Evolutionary conservation across 2,797 vertebrate species (phyloP), one percentile per base, ranked within the genome.

Genomic region (Platalea minor): DNA sequence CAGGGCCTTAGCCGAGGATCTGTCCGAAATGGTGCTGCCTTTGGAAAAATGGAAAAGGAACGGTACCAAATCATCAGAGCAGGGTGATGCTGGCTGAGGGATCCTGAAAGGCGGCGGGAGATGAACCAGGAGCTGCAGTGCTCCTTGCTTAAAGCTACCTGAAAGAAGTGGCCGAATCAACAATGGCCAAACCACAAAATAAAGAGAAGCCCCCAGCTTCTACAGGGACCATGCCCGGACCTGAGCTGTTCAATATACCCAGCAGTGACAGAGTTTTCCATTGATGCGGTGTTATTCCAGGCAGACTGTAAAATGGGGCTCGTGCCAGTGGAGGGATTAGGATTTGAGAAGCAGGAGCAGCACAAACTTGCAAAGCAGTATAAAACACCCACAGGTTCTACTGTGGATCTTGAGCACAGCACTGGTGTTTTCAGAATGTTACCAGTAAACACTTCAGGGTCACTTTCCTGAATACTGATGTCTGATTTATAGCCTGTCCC

Each of bases 51-150:
- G 18, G 19, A 17, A 53, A 39, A 61, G 39, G 26, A 63, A 16
- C 4, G 4, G 53, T 11, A 39, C 31, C 23, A 33, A 26, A 24
- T 14, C 7, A 3, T 11, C 20, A 8, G 41, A 39, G n/a, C 4
- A 16, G 17, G 29, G 19, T 28, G 11, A 9, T 76, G 56, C 48
- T 25, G 35, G 15, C 7, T 43, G 33, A 60, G n/a, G 46, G 23
- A 18, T 45, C 23, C 51, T 37, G 20, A 17, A 37, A 31, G 19
- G 56, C 78, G 39, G 56, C 48, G 43, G 43, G 53, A 10, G 29
- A 10, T 59, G 43, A 57, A 41, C 15, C 0, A 0, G 39, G 56
- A 65, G 14, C 51, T 89, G 60, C 13, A 6, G 56, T 21, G 11
- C 13, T 54, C 10, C 13, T 56, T 3, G 1, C 0, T 56, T 45